These are phyloP conservation scores for Hydractinia echinata DNA, from an alignment of 30 jellyfish, hydroid and myxozoan species.

Conservation along the genomic window DNA sequence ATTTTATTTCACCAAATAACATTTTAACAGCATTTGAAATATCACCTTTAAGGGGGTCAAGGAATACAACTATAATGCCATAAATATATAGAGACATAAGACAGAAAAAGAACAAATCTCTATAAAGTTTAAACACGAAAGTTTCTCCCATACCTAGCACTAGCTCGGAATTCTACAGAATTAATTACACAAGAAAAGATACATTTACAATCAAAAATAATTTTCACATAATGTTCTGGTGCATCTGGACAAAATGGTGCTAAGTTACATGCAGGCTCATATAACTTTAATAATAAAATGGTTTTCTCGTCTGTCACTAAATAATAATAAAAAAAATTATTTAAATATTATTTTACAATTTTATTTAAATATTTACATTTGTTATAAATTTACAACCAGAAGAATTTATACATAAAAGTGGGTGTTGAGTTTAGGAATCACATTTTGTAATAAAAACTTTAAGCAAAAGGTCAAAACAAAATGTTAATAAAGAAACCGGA, in stretches of 20 bases:
- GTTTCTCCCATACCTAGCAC: too few relatives aligned
- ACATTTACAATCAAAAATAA: conserved; percentile 39
- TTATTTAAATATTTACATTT: background rate
- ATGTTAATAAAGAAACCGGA: too few relatives aligned
- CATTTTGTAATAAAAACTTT: too few relatives aligned
- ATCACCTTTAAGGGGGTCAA: conserved; percentile 7
- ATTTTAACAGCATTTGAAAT: conserved; percentile 27
- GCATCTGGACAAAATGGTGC: conserved; percentile 74
- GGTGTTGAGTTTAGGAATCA: too few relatives aligned
- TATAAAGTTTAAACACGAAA: too few relatives aligned
- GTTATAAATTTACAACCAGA: background rate
- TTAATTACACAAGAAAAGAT: conserved; percentile 24
- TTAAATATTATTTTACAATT: background rate
- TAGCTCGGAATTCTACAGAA: background rate
- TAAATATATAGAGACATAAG: too few relatives aligned
- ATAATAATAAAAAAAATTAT: background rate
- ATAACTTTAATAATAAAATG: conserved; percentile 47
- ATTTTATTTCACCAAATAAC: conserved; percentile 52
- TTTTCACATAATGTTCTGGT: conserved; percentile 64
- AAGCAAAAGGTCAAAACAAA: too few relatives aligned
- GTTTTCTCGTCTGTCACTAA: conserved; percentile 45
- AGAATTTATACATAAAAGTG: too few relatives aligned
- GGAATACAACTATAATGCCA: too few relatives aligned
- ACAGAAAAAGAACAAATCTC: too few relatives aligned
- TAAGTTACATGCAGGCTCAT: conserved; percentile 42